Evolutionary conservation across 2,113 vertebrate species (phyloP), one percentile per base, ranked within the genome.

Genomic region (Toxotes jaculatrix): DNA sequence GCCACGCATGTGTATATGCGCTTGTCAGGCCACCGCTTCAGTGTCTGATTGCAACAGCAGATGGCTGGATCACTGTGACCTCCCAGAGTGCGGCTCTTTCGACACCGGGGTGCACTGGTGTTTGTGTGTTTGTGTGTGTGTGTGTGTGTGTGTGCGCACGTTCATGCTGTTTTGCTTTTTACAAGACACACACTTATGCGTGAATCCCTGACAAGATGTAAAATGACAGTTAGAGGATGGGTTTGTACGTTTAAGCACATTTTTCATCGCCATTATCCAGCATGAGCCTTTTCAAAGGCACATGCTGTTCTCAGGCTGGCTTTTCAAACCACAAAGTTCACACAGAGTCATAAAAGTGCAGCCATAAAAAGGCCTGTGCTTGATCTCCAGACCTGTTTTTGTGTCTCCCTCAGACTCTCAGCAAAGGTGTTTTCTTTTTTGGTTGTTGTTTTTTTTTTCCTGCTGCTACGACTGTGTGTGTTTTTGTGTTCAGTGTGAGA

Each of bases 31-130:
- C 81, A 49, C 75, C 14, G 79, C 82, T 88, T 79, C 70, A 87
- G 89, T 86, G 88, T 93, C 80, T 91, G 92, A 93, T 92, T 91
- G 92, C 91, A 86, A 43, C 80, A 94, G 87, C 94, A 94, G 93
- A 95, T 94, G 93, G 92, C 77, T 88, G 91, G 90, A 93, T 92
- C 89, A n/a, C 89, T 62, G 82, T 92, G 90, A 91, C 93, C 93
- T 93, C 91, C 92, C 90, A 88, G 87, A 83, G 88, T n/a, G 93
- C 36, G 27, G 43, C 79, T 85, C 85, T 84, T 69, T 87, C 81
- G 16, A 78, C 79, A 65, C 70, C 12, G 23, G 31, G 61, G 70
- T 71, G 56, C 68, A 73, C 56, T 43, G 47, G 5, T 40, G 38
- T 40, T 6, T 40, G 4, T 13, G 45, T 55, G 60, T 40, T 40